Base-by-base conservation (phyloP, 2,113 vertebrate genomes). In the Chinchilla lanigera region DNA sequence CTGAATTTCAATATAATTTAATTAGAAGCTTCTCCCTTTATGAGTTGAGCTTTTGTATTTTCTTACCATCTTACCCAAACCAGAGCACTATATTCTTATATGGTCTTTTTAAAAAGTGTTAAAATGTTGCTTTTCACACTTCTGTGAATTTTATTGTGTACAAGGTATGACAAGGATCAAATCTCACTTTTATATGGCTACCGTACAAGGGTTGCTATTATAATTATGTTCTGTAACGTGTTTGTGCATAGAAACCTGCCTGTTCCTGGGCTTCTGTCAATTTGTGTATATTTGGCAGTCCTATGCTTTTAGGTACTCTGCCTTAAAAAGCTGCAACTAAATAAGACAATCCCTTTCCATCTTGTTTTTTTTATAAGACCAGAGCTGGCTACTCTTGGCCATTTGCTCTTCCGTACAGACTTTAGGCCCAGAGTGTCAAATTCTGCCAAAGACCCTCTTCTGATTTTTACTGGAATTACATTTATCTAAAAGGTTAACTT, bases 1-100 rank as follows among this genome's bases (percentile, higher is more conserved):
- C 80, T 82, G 90, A 86, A 83, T 96, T 71, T 86, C 52, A 93
- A 33, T 86, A 82, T 75, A 94, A 90, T 90, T n/a, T 78, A 67
- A 90, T 91, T 94, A 83, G 60, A 28, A 58, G 35, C 28, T 83
- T 63, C 9, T 89, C 83, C 52, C 24, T 65, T 86, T 86, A 61
- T 85, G 28, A 67, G 61, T 80, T 96, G 9, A 11, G 60, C 35
- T 56, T 69, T 71, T 90, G 16, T 80, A n/a, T 67, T 58, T 87
- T 75, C 58, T 83, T 47, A 84, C 35, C 52, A 47, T 81, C 77
- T 88, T 93, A 85, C 19, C 67, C 47, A 93, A 81, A n/a, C 30
- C n/a, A 86, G 2, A 77, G 33, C 11, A 77, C 63, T 86, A 35
- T 67, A 80, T 90, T 81, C 78, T 26, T 91, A 35, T 58, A 65